Evolutionary conservation across 1,140 invertebrate genomes (phyloP).

Genomic region (Harlomillsia oculata): DNA sequence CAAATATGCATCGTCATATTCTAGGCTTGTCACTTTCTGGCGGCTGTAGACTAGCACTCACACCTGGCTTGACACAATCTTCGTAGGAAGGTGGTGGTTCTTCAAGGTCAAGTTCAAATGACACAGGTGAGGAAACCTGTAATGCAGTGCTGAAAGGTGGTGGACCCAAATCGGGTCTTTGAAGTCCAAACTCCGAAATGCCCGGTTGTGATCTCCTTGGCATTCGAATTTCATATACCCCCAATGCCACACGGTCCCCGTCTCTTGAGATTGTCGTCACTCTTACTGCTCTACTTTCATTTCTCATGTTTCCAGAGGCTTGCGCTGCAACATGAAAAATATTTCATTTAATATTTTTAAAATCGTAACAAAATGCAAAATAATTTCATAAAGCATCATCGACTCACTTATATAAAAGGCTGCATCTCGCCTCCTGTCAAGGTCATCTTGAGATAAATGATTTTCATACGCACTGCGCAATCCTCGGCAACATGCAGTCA

Average conservation of each 20-base stretch:
- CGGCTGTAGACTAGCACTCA: background rate
- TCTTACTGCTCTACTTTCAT: slow-evolving; percentile 11
- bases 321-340: slow-evolving; percentile 20
- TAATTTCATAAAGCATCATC: too few species aligned
- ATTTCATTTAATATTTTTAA: background rate
- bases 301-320: slow-evolving; percentile 18
- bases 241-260: slow-evolving; percentile 6
- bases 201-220: slow-evolving; percentile 4
- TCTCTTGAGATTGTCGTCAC: slow-evolving; percentile 25
- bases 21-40: slow-evolving; percentile 4
- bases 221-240: slow-evolving; percentile 25
- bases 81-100: slow-evolving; percentile 16
- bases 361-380: background rate
- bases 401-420: too few species aligned
- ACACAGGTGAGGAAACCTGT: slow-evolving; percentile 8
- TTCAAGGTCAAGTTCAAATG: slow-evolving; percentile 1
- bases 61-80: slow-evolving; percentile 5
- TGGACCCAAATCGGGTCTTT: background rate
- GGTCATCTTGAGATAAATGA: too few species aligned
- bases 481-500: too few species aligned
- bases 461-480: too few species aligned
- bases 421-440: too few species aligned
- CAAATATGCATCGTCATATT: too few species aligned
- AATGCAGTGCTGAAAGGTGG: slow-evolving; percentile 6
- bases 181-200: background rate